Evolutionary conservation across 2,888 invertebrate genomes (phyloP).

Genomic region (Agrilus cyanescens): DNA sequence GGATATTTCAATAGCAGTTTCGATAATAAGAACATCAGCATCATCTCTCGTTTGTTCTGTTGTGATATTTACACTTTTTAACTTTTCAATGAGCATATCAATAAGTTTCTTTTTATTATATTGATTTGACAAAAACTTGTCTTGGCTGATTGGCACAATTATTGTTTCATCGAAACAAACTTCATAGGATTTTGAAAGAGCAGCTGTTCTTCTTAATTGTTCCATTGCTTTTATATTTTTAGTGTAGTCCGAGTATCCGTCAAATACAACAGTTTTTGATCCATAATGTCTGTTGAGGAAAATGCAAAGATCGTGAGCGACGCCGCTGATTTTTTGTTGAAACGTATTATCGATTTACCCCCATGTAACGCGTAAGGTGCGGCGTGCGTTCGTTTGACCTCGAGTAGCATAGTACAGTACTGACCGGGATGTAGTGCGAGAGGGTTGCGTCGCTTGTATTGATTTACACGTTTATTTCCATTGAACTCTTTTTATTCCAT

Average conservation of each 20-base stretch:
- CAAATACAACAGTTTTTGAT: slow-evolving; percentile 16
- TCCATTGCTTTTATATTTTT: slow-evolving; percentile 29
- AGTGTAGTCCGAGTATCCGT: slow-evolving; percentile 21
- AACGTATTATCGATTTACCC: no score
- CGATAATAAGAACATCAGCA: slow-evolving; percentile 28
- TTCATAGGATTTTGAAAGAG: slow-evolving; percentile 27
- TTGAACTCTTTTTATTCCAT: slow-evolving; percentile 13
- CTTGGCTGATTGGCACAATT: slow-evolving; percentile 21
- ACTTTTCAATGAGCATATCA: slow-evolving; percentile 25
- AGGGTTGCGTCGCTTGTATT: slow-evolving; percentile 9
- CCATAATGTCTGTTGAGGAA: no score
- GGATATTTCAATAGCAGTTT: slow-evolving; percentile 26
- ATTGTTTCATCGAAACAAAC: slow-evolving; percentile 27
- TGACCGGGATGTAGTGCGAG: no score
- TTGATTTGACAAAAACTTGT: slow-evolving; percentile 19
- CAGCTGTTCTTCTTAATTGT: slow-evolving; percentile 28
- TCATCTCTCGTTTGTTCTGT: slow-evolving; percentile 27
- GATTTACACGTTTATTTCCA: slow-evolving; percentile 15
- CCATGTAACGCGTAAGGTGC: no score
- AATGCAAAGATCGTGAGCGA: no score
- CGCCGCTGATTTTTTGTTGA: slow-evolving; percentile 10
- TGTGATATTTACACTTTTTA: slow-evolving; percentile 26
- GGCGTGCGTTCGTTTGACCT: no score
- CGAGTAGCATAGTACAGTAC: no score
- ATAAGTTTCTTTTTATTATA: slow-evolving; percentile 20